phyloP scores from a whole-genome alignment of 2,888 invertebrate species.

The Pterobdella sp. region DNA sequence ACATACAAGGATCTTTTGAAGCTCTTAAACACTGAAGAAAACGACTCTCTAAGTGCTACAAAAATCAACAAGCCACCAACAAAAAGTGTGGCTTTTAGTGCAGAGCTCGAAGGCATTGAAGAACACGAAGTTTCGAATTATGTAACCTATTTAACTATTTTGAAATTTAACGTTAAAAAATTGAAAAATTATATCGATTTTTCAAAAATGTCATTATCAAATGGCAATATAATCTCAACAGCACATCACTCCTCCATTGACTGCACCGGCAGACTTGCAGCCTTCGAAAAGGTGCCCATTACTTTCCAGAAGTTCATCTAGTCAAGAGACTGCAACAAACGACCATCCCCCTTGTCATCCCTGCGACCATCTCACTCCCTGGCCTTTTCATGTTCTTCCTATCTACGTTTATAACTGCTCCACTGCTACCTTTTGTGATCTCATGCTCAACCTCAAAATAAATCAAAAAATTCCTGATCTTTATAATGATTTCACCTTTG shows the following conservation, averaged over 20 bases:
- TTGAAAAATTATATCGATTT: too few relatives aligned
- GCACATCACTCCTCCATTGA: background rate
- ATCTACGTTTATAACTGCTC: conserved; percentile 66
- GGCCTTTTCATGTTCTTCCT: conserved; percentile 50
- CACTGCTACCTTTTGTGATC: conserved; percentile 55
- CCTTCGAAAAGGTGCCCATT: background rate
- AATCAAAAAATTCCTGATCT: conserved; percentile 42
- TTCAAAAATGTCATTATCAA: too few relatives aligned
- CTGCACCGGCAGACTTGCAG: background rate
- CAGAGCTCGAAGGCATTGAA: background rate
- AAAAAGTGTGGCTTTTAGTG: background rate
- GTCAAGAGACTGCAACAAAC: conserved; percentile 4
- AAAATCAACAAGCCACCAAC: background rate
- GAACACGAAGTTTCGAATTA: background rate
- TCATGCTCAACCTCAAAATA: conserved; percentile 45
- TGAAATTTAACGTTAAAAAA: too few relatives aligned
- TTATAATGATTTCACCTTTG: conserved; percentile 46
- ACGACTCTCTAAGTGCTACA: too few relatives aligned
- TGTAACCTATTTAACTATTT: too few relatives aligned
- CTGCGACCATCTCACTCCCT: background rate
- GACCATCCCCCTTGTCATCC: background rate
- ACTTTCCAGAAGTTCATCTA: background rate
- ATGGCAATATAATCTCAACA: background rate
- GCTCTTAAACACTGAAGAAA: conserved; percentile 33
- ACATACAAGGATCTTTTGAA: conserved; percentile 54